Percentiles rank a stretch among this genome's conserved stretches.
These are phyloP conservation scores for Gila orcuttii DNA, from an alignment of 2,113 vertebrate genomes.

Conservation along the genomic window DNA sequence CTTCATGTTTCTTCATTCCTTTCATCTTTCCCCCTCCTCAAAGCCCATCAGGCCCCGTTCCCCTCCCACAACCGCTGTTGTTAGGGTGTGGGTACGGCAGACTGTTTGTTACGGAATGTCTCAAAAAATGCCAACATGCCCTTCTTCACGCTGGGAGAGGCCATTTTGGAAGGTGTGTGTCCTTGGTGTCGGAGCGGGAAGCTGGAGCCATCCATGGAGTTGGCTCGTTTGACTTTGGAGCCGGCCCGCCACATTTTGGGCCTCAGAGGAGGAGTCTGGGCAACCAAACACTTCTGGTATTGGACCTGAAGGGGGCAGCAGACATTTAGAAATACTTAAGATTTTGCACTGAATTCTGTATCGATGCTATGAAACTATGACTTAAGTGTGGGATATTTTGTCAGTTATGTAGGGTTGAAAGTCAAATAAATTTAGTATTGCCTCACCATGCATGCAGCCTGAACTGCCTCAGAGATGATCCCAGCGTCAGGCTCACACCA, in stretches of 20 bases:
- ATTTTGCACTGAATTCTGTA: neutral
- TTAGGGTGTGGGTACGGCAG: constrained; percentile 77
- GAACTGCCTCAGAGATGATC: constrained; percentile 90
- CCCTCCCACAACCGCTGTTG: neutral
- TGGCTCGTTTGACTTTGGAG: constrained; percentile 79
- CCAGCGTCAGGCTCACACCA: constrained; percentile 96
- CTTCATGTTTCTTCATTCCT: neutral
- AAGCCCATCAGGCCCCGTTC: constrained; percentile 7
- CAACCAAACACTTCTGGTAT: constrained; percentile 94
- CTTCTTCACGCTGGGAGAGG: constrained; percentile 73
- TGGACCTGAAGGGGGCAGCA: constrained; percentile 79
- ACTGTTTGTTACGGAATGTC: constrained; percentile 84
- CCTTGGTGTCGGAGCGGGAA: constrained; percentile 68
- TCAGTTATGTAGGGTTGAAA: no score
- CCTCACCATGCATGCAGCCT: constrained; percentile 96
- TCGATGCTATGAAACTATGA: neutral
- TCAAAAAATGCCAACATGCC: constrained; percentile 89
- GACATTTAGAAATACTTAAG: neutral
- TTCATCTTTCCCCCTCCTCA: neutral
- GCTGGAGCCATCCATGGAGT: constrained; percentile 79
- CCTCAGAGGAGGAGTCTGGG: constrained; percentile 82
- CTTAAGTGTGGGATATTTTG: neutral
- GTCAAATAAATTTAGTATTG: neutral
- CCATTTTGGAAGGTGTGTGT: constrained; percentile 67
- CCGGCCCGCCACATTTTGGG: constrained; percentile 75